Evolutionary conservation across 2,888 invertebrate genomes (phyloP).

Genomic region (Rhodophaea formosa): DNA sequence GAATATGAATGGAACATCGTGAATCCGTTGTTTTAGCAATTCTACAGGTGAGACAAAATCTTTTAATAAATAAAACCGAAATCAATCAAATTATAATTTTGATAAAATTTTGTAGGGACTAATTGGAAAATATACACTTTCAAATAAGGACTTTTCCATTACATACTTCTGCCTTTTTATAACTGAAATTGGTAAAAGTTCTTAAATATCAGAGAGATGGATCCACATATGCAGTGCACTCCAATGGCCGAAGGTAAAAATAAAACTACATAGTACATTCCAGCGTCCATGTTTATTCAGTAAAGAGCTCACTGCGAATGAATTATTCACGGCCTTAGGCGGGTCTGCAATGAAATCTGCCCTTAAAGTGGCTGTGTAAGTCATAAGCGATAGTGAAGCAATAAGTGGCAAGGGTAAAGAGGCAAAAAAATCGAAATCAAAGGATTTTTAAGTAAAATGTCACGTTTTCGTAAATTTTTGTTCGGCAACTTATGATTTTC

Average conservation of each 20-base stretch:
- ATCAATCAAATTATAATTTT: too few relatives aligned
- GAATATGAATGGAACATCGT: too few relatives aligned
- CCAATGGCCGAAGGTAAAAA: constrained; percentile 30
- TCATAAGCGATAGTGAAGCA: constrained; percentile 25
- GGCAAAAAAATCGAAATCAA: neutral
- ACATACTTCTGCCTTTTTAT: too few relatives aligned
- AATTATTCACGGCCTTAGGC: constrained; percentile 50
- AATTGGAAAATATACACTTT: too few relatives aligned
- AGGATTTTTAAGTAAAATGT: neutral
- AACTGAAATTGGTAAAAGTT: too few relatives aligned
- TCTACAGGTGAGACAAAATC: too few relatives aligned
- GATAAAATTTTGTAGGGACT: too few relatives aligned
- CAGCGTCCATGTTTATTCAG: constrained; percentile 52
- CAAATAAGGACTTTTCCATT: too few relatives aligned
- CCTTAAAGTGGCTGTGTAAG: constrained; percentile 36
- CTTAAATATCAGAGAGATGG: neutral
- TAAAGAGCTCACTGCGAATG: constrained; percentile 45
- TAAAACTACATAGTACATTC: constrained; percentile 34
- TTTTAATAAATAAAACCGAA: too few relatives aligned
- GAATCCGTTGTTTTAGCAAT: too few relatives aligned
- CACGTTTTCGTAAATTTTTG: too few relatives aligned
- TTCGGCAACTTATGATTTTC: too few relatives aligned
- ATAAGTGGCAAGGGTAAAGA: neutral
- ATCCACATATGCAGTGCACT: neutral
- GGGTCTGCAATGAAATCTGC: constrained; percentile 51